Conservation (phyloP, 2,888 invertebrate species). For the Phaedon cochleariae region DNA sequence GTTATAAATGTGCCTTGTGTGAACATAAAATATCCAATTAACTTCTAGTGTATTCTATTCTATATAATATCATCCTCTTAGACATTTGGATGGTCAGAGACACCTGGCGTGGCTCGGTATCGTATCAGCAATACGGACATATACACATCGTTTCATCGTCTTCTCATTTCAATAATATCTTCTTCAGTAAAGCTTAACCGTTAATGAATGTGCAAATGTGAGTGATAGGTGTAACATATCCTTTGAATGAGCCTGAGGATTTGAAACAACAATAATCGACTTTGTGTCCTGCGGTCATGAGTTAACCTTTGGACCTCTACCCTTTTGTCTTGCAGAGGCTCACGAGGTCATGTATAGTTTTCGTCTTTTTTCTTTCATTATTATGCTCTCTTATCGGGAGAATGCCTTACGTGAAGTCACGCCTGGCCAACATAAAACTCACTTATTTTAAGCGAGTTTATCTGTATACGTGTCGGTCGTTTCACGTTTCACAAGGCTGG, state of each 20-base stretch:
- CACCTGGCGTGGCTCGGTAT: too few species aligned
- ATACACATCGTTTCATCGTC: too few species aligned
- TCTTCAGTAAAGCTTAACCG: too few species aligned
- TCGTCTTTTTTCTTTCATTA: conserved; percentile 25
- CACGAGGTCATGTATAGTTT: conserved; percentile 17
- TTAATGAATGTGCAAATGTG: too few species aligned
- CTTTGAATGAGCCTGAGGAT: neutral
- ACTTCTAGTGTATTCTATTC: too few species aligned
- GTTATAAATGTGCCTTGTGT: too few species aligned
- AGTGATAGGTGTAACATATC: too few species aligned
- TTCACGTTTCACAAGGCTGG: conserved; percentile 41
- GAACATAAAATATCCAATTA: too few species aligned
- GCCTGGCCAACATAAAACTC: conserved; percentile 44
- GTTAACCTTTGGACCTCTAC: conserved; percentile 16
- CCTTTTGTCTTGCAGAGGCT: neutral
- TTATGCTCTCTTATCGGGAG: conserved; percentile 39
- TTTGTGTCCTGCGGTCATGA: conserved; percentile 18
- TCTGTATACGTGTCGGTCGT: conserved; percentile 47
- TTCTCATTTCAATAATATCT: too few species aligned
- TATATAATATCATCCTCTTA: too few species aligned
- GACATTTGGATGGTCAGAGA: too few species aligned
- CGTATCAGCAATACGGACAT: too few species aligned
- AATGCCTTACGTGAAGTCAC: conserved; percentile 42
- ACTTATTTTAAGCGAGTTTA: conserved; percentile 49
- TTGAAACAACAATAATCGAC: neutral